phyloP scores from a whole-genome alignment of 2,113 vertebrate species.

The Calypte anna region DNA sequence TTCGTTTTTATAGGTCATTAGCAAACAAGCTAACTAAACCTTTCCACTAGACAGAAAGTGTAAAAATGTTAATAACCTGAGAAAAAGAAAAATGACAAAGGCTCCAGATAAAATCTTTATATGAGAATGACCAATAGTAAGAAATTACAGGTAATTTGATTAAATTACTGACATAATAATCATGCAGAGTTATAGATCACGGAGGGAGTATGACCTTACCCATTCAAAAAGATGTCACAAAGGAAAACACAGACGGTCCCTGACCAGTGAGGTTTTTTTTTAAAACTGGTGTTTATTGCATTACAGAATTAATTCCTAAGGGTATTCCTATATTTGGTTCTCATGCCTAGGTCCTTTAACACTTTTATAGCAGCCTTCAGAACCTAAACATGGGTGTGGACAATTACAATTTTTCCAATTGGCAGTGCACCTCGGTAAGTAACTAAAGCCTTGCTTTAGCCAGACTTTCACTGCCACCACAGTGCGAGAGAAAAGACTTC shows the following conservation, averaged over 20 bases:
- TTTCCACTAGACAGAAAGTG: not conserved
- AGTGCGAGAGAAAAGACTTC: not conserved
- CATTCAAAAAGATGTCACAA: not conserved
- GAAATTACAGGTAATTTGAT: not conserved
- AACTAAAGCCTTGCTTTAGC: not conserved
- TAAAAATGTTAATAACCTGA: not conserved
- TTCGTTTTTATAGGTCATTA: not conserved
- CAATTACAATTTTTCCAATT: not conserved
- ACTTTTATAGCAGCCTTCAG: not conserved
- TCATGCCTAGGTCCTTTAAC: not conserved
- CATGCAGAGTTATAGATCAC: not conserved
- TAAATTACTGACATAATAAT: not conserved
- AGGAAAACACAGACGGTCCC: not conserved
- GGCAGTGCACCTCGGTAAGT: not conserved
- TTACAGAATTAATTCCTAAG: not conserved
- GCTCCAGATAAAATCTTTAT: not conserved
- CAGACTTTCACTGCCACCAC: not conserved
- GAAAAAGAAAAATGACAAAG: not conserved
- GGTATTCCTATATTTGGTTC: not conserved
- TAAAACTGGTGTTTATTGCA: not conserved
- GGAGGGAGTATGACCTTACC: not conserved
- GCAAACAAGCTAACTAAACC: not conserved
- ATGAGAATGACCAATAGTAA: not conserved
- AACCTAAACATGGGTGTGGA: not conserved
- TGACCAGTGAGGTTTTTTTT: not conserved